phyloP scores from a whole-genome alignment of 2,888 invertebrate species.

The Calameuta idolon region DNA sequence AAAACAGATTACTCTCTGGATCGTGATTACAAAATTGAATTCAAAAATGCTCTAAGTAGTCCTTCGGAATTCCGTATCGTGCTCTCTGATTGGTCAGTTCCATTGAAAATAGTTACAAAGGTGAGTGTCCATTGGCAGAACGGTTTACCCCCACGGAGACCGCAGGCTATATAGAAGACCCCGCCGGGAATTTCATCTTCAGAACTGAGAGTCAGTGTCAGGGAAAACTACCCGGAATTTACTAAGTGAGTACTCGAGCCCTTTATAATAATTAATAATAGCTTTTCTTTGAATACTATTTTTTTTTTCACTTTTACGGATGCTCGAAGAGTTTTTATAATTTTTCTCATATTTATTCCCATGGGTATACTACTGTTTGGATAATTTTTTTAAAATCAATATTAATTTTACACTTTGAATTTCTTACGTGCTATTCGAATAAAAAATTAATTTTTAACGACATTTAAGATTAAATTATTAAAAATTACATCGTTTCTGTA shows the following conservation, averaged over 20 bases:
- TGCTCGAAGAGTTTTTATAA: neutral
- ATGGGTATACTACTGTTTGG: neutral
- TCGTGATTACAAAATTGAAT: slow-evolving; percentile 16
- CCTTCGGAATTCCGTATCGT: slow-evolving; percentile 1
- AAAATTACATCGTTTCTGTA: neutral
- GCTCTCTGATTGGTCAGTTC: slow-evolving; percentile 48
- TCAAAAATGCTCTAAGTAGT: slow-evolving; percentile 24
- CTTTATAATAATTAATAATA: neutral
- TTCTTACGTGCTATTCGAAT: neutral
- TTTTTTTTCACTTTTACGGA: neutral
- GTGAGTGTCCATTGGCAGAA: slow-evolving; percentile 55
- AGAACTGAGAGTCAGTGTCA: slow-evolving; percentile 65
- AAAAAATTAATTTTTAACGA: neutral
- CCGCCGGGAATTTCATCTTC: slow-evolving; percentile 64
- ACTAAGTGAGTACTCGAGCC: slow-evolving; percentile 54
- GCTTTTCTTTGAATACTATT: neutral
- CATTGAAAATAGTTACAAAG: slow-evolving; percentile 59
- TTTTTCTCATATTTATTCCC: neutral
- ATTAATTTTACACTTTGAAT: neutral
- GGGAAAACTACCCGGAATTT: slow-evolving; percentile 55
- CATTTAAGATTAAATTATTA: neutral
- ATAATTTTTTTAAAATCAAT: neutral
- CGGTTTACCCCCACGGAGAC: slow-evolving; percentile 55
- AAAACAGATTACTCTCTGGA: neutral
- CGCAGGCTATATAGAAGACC: slow-evolving; percentile 66